These are phyloP conservation scores for Marmota flaviventris DNA, from an alignment of 2,113 vertebrate genomes.

Conservation along the genomic window DNA sequence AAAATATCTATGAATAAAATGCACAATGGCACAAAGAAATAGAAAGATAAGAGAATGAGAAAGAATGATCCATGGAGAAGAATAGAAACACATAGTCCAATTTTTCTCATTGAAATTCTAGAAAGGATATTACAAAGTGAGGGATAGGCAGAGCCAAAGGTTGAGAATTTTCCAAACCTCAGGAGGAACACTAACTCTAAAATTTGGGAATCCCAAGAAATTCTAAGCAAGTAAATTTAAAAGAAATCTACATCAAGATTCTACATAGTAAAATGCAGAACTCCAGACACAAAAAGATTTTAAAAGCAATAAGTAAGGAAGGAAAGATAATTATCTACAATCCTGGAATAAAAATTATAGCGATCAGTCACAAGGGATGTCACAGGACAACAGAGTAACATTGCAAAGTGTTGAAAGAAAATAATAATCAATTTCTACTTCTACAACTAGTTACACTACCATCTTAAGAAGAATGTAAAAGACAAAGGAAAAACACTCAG, in stretches of 20 bases:
- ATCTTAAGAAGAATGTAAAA: background rate
- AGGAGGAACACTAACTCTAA: background rate
- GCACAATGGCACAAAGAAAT: background rate
- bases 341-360: background rate
- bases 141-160: background rate
- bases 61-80: background rate
- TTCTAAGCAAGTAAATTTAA: background rate
- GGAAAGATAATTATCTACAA: background rate
- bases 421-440: background rate
- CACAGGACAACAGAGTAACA: background rate
- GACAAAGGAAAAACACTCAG: background rate
- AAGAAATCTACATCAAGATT: background rate
- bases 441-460: background rate
- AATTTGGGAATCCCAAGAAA: background rate
- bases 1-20: background rate
- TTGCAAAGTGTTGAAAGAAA: background rate
- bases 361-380: background rate
- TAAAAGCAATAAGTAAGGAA: background rate
- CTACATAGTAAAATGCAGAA: background rate
- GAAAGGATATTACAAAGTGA: background rate
- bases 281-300: conserved; percentile 9
- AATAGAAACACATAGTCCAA: background rate
- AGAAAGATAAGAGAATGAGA: background rate
- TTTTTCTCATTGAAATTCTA: background rate
- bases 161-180: conserved; percentile 18